Conservation (phyloP, 2,113 vertebrate species). For the Telmatochromis brichardi region DNA sequence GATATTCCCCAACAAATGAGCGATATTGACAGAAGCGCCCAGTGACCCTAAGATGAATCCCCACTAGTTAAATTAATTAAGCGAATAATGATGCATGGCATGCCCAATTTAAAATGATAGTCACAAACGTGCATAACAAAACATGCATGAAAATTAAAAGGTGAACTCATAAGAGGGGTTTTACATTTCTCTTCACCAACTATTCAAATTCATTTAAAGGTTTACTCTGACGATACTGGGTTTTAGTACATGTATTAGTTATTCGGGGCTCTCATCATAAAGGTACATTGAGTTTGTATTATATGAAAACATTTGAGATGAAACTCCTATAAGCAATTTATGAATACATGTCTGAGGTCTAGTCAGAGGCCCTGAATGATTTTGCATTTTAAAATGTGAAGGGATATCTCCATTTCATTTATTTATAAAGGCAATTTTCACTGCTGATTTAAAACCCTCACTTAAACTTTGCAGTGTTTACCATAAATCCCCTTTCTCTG, state of each 20-base stretch:
- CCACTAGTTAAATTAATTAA: not conserved
- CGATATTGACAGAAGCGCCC: not conserved
- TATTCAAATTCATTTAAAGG: not conserved
- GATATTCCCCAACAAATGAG: not conserved
- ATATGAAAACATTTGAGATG: not conserved
- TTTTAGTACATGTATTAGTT: not conserved
- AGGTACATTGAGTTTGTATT: not conserved
- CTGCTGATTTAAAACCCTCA: slow-evolving; percentile 22
- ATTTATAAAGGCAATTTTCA: slow-evolving; percentile 36
- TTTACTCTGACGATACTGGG: not conserved
- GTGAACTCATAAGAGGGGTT: not conserved
- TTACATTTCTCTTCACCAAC: not conserved
- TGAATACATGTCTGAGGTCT: not conserved
- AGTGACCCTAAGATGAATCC: not conserved
- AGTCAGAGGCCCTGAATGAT: not conserved
- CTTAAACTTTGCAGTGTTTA: slow-evolving; percentile 29
- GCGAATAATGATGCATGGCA: not conserved
- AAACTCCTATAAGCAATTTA: not conserved
- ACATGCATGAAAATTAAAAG: not conserved
- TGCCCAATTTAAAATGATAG: not conserved
- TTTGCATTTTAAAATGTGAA: slow-evolving; percentile 10
- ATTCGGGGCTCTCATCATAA: not conserved
- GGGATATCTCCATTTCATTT: slow-evolving; percentile 17
- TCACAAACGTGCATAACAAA: not conserved
- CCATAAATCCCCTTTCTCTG: slow-evolving; percentile 25